Conservation (phyloP, 2,888 invertebrate genomes). For the Meta bourneti region DNA sequence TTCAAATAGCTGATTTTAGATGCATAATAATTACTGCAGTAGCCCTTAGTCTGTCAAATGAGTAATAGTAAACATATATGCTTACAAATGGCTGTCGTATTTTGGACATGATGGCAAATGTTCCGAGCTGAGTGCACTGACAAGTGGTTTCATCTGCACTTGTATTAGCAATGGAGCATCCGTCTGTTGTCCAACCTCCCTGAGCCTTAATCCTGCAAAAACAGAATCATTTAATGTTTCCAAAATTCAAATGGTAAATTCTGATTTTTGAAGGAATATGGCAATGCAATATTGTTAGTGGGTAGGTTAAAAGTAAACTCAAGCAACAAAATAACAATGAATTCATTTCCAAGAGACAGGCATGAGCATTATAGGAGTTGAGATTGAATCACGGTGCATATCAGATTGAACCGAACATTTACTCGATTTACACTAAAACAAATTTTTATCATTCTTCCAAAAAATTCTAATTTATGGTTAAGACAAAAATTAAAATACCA, state of each 20-base stretch:
- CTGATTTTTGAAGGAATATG: neutral
- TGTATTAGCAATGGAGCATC: conserved; percentile 73
- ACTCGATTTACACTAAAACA: no score
- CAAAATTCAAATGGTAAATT: neutral
- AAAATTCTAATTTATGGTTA: no score
- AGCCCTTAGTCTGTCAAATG: neutral
- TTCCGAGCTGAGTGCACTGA: conserved; percentile 74
- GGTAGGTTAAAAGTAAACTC: no score
- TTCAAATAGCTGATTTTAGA: no score
- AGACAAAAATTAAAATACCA: no score
- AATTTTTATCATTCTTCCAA: no score
- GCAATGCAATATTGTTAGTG: neutral
- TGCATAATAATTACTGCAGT: no score
- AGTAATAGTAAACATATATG: neutral
- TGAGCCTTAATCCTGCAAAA: conserved; percentile 42
- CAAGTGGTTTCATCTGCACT: conserved; percentile 76
- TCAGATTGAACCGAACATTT: no score
- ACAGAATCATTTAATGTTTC: neutral
- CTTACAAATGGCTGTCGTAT: conserved; percentile 76
- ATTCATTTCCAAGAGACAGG: no score
- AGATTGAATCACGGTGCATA: no score
- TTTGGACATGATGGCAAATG: conserved; percentile 76
- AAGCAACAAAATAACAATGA: no score
- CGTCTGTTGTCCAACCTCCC: conserved; percentile 75
- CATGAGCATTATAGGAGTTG: no score